A percentile compares a stretch with the other conserved stretches of the same genome.
Conservation (phyloP, 2,888 invertebrate genomes). For the Cantharis flavilabris region DNA sequence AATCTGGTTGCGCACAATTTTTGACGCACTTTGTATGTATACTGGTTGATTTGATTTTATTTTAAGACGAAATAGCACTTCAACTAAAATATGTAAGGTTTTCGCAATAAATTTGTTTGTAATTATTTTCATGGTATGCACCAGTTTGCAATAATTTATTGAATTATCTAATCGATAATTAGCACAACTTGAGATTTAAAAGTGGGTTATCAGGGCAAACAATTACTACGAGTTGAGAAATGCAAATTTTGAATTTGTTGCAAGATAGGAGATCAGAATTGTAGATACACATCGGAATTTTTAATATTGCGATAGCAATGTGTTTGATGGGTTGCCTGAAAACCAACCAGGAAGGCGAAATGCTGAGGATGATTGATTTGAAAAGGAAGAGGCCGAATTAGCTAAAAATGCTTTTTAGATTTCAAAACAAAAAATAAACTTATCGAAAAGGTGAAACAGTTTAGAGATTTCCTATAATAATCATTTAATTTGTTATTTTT, state of each 20-base stretch:
- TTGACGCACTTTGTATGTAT: background rate
- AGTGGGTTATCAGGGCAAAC: background rate
- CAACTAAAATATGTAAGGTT: background rate
- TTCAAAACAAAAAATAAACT: no score
- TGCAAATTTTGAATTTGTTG: background rate
- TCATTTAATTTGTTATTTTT: no score
- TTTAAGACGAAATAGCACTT: background rate
- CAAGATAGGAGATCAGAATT: background rate
- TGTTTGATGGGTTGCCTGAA: background rate
- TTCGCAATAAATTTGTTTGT: background rate
- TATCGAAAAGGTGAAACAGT: no score
- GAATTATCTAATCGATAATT: background rate
- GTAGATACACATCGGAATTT: background rate
- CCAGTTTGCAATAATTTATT: background rate
- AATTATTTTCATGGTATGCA: background rate
- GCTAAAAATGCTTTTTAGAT: no score
- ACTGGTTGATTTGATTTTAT: no score
- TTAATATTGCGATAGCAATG: background rate
- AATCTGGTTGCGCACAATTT: background rate
- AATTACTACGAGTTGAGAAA: background rate
- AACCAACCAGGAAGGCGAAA: no score
- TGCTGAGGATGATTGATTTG: no score
- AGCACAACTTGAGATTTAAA: background rate
- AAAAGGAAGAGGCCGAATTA: no score
- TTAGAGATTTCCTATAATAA: no score